A percentile compares a stretch with the other conserved stretches of the same genome.
Evolutionary conservation across 2,113 vertebrate genomes (phyloP).

Genomic region (Tragelaphus strepsiceros): DNA sequence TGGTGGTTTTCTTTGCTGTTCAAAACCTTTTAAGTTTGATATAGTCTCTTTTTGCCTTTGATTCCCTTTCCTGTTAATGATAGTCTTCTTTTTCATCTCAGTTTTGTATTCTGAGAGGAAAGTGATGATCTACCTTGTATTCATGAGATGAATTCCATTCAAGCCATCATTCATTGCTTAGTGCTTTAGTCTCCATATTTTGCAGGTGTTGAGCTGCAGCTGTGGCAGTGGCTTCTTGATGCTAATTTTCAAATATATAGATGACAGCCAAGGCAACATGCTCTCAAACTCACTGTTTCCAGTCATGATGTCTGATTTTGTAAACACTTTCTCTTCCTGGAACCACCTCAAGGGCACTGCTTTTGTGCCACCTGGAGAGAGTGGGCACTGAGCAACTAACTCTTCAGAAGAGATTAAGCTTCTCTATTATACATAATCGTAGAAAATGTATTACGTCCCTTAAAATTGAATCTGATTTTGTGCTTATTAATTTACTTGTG

Average conservation of each 20-base stretch:
- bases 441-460: background rate
- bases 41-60: background rate
- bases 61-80: background rate
- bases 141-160: background rate
- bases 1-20: background rate
- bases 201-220: background rate
- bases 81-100: background rate
- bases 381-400: background rate
- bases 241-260: background rate
- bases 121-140: background rate
- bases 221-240: background rate
- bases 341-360: background rate
- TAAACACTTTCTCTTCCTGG: background rate
- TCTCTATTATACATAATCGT: background rate
- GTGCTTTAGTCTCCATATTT: background rate
- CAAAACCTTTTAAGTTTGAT: background rate
- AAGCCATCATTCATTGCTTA: background rate
- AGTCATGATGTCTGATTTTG: background rate
- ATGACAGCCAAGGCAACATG: background rate
- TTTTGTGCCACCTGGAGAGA: background rate
- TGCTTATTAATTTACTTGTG: background rate
- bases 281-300: background rate
- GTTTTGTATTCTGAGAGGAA: background rate
- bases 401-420: background rate
- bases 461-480: background rate